A percentile compares a stretch with the other conserved stretches of the same genome.
These are phyloP conservation scores for Vidua macroura DNA, from an alignment of 2,113 vertebrate species.

Conservation along the genomic window DNA sequence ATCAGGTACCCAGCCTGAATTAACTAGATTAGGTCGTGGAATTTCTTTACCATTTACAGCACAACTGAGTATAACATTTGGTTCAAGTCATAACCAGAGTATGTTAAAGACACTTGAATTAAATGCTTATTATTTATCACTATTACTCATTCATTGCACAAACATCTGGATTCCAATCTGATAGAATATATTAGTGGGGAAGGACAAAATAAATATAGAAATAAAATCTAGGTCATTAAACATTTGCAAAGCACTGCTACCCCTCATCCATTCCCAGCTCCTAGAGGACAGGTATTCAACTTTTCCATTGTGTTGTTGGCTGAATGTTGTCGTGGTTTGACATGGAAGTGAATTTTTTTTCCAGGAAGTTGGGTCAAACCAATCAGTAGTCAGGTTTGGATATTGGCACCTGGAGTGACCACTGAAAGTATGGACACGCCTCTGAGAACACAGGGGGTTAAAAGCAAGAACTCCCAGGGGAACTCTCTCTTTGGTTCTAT, in stretches of 20 bases:
- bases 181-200: neutral
- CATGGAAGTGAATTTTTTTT: too few species aligned
- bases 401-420: too few species aligned
- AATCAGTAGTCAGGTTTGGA: too few species aligned
- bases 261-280: neutral
- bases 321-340: neutral
- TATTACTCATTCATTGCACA: neutral
- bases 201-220: neutral
- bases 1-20: constrained; percentile 23
- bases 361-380: too few species aligned
- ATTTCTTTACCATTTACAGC: constrained; percentile 10
- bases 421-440: too few species aligned
- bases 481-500: too few species aligned
- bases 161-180: constrained; percentile 36
- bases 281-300: neutral
- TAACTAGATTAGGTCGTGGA: neutral
- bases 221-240: neutral
- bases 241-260: neutral
- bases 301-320: neutral
- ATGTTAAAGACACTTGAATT: neutral
- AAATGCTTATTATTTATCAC: neutral
- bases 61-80: neutral
- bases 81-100: neutral
- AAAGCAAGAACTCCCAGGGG: too few species aligned
- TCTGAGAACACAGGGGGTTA: too few species aligned